Evolutionary conservation across 2,113 vertebrate genomes (phyloP).

Genomic region (Ailuropoda melanoleuca): DNA sequence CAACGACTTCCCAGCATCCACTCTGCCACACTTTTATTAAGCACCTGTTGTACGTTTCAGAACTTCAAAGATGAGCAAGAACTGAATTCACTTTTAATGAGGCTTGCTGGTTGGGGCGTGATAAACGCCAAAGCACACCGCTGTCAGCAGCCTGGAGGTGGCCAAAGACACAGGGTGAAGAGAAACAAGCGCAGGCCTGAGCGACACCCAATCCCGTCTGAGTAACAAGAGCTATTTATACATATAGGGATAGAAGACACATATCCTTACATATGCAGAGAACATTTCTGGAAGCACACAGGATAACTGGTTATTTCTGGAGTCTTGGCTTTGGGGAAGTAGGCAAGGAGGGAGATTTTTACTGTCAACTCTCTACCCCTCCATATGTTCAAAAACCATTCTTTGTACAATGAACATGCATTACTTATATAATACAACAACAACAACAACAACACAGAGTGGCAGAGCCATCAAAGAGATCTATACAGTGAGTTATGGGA

Average conservation of each 20-base stretch:
- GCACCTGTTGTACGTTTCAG: background rate
- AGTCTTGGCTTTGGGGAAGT: background rate
- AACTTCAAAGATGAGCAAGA: background rate
- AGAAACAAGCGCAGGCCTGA: background rate
- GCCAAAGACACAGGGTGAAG: background rate
- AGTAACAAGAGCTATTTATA: background rate
- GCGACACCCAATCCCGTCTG: background rate
- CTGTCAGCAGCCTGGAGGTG: background rate
- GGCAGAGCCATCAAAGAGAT: background rate
- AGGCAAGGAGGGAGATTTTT: background rate
- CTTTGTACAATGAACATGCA: background rate
- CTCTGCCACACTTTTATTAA: background rate
- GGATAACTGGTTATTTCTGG: background rate
- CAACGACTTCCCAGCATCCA: background rate
- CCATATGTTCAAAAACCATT: background rate
- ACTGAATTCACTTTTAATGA: background rate
- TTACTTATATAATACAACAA: background rate
- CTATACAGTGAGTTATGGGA: background rate
- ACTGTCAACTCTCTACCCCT: background rate
- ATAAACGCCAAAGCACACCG: background rate
- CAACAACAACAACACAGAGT: background rate
- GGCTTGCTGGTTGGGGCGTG: background rate
- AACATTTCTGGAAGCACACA: constrained; percentile 21
- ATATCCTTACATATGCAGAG: background rate
- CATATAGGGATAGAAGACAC: background rate